Evolutionary conservation across 2,113 vertebrate species (phyloP).

Genomic region (Eleginops maclovinus): DNA sequence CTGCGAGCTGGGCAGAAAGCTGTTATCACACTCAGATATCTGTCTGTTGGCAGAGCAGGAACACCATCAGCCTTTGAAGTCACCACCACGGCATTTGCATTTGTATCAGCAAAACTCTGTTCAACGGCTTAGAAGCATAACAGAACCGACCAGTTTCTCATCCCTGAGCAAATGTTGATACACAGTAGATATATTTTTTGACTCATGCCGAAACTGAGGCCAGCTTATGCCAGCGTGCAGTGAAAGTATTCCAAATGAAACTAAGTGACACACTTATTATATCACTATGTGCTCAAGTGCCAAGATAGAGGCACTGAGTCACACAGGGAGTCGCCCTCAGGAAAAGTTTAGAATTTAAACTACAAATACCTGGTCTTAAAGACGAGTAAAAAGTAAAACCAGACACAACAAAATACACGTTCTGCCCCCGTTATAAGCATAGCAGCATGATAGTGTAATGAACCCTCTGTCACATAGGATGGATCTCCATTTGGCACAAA

Average conservation of each 20-base stretch:
- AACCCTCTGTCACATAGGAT: not conserved
- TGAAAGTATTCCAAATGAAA: constrained; percentile 11
- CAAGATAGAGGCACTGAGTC: constrained; percentile 51
- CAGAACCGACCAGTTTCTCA: constrained; percentile 43
- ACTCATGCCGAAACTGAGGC: constrained; percentile 43
- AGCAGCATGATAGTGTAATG: not conserved
- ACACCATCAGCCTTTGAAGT: constrained; percentile 45
- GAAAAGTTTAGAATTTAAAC: not conserved
- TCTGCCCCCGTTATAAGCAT: not conserved
- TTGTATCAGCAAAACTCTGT: constrained; percentile 33
- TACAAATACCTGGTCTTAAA: not conserved
- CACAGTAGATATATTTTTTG: not conserved
- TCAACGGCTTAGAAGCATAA: not conserved
- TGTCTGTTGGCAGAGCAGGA: constrained; percentile 26
- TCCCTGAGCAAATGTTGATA: constrained; percentile 12
- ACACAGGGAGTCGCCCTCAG: constrained; percentile 39
- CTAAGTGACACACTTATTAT: constrained; percentile 42
- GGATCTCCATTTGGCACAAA: constrained; percentile 19
- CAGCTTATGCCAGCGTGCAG: not conserved
- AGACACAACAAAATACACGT: not conserved
- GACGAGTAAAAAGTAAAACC: not conserved
- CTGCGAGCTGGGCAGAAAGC: constrained; percentile 12
- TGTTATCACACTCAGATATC: constrained; percentile 40
- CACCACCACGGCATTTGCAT: constrained; percentile 54
- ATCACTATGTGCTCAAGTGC: constrained; percentile 19